phyloP scores from a whole-genome alignment of 2,797 vertebrate genomes.

The Scolopax rusticola region DNA sequence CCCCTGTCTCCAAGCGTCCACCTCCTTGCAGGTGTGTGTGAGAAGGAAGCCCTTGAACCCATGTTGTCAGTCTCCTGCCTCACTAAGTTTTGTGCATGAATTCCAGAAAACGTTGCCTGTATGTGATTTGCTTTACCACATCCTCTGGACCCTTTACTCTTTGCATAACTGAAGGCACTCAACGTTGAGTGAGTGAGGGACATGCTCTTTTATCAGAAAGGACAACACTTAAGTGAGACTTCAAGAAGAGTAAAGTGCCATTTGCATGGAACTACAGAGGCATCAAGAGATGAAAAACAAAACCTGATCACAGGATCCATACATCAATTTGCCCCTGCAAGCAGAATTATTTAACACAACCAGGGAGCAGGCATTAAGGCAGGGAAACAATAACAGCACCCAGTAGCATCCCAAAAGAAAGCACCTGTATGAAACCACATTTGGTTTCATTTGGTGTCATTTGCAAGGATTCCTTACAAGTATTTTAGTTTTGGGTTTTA shows the following conservation, averaged over 20 bases:
- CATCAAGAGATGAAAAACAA: not conserved
- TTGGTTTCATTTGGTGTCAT: not conserved
- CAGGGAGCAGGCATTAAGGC: not conserved
- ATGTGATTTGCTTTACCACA: not conserved
- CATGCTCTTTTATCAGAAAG: not conserved
- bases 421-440: not conserved
- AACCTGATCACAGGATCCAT: not conserved
- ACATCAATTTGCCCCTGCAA: not conserved
- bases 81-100: not conserved
- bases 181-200: accelerated
- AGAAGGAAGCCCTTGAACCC: not conserved
- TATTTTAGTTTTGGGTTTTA: not conserved
- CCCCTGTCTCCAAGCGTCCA: not conserved
- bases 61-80: not conserved
- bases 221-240: not conserved
- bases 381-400: not conserved
- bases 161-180: not conserved
- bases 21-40: not conserved
- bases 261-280: not conserved
- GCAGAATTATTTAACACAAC: not conserved
- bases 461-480: not conserved
- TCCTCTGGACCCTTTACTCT: not conserved
- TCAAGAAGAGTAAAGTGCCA: not conserved
- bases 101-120: not conserved
- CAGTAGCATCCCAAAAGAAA: not conserved